Percentiles rank a stretch among this genome's conserved stretches.
Evolutionary conservation across 2,797 vertebrate species (phyloP).

Genomic region (Euphonia xanthogaster): DNA sequence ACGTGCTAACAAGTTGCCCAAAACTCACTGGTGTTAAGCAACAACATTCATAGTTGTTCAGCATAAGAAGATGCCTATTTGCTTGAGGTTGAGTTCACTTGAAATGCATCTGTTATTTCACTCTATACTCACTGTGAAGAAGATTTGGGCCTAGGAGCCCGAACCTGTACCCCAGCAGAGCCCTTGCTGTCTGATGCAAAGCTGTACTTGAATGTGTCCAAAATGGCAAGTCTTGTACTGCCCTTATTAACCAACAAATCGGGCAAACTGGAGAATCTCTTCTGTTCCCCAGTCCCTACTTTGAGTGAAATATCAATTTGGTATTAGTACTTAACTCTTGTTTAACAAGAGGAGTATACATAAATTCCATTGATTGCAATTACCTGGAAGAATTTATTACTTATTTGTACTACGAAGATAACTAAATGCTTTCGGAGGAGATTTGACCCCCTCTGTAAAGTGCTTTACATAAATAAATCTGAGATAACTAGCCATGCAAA

Average conservation of each 20-base stretch:
- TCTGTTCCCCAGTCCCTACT: neutral
- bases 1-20: neutral
- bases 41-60: neutral
- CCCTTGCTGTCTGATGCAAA: neutral
- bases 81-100: neutral
- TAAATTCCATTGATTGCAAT: neutral
- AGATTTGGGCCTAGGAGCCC: neutral
- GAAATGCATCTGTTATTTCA: neutral
- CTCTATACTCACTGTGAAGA: neutral
- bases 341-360: neutral
- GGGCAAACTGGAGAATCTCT: neutral
- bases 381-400: neutral
- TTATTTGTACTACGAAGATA: neutral
- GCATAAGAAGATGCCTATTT: neutral
- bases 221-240: neutral
- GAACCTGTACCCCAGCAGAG: neutral
- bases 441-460: neutral
- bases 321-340: neutral
- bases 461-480: neutral
- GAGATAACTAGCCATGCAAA: neutral
- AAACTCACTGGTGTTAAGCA: neutral
- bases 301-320: neutral
- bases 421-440: neutral
- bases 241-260: neutral
- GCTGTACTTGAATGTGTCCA: neutral